Base-by-base conservation (phyloP, 2,888 invertebrate species). In the Acleris laterana region DNA sequence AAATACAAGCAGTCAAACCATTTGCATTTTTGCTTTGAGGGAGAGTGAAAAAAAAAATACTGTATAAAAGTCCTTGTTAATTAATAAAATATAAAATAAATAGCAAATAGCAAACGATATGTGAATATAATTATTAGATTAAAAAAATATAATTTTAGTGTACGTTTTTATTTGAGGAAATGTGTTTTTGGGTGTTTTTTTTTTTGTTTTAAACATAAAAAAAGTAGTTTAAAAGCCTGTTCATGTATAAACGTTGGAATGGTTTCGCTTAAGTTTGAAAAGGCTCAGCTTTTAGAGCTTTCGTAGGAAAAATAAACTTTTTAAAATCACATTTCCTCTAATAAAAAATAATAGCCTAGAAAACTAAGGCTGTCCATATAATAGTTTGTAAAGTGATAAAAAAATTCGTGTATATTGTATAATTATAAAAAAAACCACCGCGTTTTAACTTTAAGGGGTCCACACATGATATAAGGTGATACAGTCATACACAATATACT, bases 51-150 rank as follows among this genome's bases (percentile, higher is more conserved):
- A 58, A 58, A 64, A 62, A 62, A 68, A 63, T 52, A 69, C 42
- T 68, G 69, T 69, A 68, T 68, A 69, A 65, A 69, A 64, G 62
- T 69, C 64, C 68, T 66, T 62, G 59, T 62, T 69, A 63, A 64
- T 62, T 63, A 61, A 52, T 67, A 61, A 62, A 61, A 51, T 22
- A 61, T 46, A 13, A 32, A 32, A 38, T 38, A 50, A 62, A 66
- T 63, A 68, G 32, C 32, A 9, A 50, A 63, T 63, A 68, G 68
- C 46, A 46, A 60, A 55, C 63, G 32, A 57, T 68, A 64, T 68
- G 68, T 68, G 68, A 68, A 68, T 68, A 64, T 68, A 60, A 65
- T 46, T 61, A 56, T 61, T 65, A 65, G 59, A 38, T 65, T 61
- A 28, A 57, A 61, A 61, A 65, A 51, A 56, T 66, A 61, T 66